Conservation (phyloP, 1,140 invertebrate genomes). For the Drepana arcuata region DNA sequence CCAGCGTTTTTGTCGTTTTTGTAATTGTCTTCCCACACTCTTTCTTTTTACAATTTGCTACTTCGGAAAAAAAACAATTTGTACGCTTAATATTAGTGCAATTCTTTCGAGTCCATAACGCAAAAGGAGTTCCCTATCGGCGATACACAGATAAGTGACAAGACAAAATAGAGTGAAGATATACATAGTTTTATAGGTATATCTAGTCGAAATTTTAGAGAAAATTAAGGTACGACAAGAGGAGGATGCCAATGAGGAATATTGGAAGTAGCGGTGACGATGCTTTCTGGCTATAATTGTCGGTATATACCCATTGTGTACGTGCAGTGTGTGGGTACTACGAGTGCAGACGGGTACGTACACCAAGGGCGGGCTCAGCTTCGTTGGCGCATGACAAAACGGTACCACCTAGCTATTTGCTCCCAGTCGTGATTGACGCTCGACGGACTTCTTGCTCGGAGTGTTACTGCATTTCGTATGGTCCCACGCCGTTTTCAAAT, state of each 20-base stretch:
- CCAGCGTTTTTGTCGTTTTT: constrained; percentile 58
- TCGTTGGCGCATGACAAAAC: constrained; percentile 18
- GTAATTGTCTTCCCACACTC: constrained; percentile 50
- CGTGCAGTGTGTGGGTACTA: constrained; percentile 2
- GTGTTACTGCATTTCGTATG: constrained; percentile 1
- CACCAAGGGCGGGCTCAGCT: constrained; percentile 1
- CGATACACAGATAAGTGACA: too few relatives aligned
- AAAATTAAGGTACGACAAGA: too few relatives aligned
- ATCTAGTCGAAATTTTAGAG: too few relatives aligned
- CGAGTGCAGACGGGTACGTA: constrained; percentile 9
- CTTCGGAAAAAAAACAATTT: too few relatives aligned
- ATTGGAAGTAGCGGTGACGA: constrained; percentile 36
- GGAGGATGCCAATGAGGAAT: constrained; percentile 58
- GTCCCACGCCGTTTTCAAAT: too few relatives aligned
- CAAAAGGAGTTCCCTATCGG: too few relatives aligned
- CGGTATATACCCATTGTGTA: constrained; percentile 19
- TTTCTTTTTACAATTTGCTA: constrained; percentile 27
- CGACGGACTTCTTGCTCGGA: constrained; percentile 6
- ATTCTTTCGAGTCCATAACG: too few relatives aligned
- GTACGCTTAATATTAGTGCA: too few relatives aligned
- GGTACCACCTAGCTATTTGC: constrained; percentile 13
- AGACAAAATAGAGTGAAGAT: too few relatives aligned
- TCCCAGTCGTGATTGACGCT: constrained; percentile 10
- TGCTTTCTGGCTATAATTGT: constrained; percentile 29
- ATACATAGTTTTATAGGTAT: too few relatives aligned